phyloP scores from a whole-genome alignment of 2,113 vertebrate species.

The Chelonoidis abingdonii region DNA sequence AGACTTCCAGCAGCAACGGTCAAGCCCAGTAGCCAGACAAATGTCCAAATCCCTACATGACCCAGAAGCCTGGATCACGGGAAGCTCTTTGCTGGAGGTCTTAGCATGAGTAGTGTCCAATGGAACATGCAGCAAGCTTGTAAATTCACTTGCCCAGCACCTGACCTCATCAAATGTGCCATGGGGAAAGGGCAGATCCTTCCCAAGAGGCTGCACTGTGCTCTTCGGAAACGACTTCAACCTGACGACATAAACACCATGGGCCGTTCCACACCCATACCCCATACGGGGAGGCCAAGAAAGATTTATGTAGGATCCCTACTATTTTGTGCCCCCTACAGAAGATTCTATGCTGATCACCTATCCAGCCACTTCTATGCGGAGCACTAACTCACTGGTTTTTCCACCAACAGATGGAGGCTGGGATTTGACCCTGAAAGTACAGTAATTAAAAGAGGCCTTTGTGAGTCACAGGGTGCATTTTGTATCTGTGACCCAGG shows the following conservation, averaged over 20 bases:
- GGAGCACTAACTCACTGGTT: not conserved
- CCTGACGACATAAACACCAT: not conserved
- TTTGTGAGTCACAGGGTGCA: not conserved
- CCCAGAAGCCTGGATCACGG: not conserved
- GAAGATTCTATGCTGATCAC: not conserved
- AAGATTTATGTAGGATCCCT: not conserved
- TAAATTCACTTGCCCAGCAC: not conserved
- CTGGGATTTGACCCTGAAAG: not conserved
- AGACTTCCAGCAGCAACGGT: rapidly evolving
- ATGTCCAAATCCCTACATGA: not conserved
- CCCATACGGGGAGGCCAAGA: not conserved
- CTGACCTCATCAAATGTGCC: not conserved
- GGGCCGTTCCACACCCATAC: not conserved
- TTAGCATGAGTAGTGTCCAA: not conserved
- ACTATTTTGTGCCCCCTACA: not conserved
- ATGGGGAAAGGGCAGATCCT: not conserved
- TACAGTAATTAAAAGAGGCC: rapidly evolving
- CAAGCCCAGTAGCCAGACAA: not conserved
- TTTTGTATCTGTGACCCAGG: not conserved
- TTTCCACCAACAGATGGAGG: not conserved
- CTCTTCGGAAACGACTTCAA: not conserved
- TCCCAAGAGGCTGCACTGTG: not conserved
- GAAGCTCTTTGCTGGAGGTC: not conserved
- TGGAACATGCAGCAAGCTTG: not conserved
- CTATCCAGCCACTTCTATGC: not conserved